These are phyloP conservation scores for Perca fluviatilis DNA, from an alignment of 2,113 vertebrate species.

Conservation along the genomic window DNA sequence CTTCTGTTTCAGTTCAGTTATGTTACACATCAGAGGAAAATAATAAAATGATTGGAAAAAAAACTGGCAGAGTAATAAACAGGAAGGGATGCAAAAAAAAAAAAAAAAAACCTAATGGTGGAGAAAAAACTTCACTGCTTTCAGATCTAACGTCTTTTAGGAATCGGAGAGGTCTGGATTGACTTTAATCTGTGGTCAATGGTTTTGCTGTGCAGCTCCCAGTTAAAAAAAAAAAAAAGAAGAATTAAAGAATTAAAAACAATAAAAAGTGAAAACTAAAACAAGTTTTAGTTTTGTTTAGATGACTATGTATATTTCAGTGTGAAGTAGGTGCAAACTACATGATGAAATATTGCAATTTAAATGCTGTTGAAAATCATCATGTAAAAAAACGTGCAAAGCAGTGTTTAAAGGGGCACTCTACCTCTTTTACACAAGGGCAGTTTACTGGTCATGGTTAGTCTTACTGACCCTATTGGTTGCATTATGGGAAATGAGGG, in stretches of 20 bases:
- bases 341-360: background rate
- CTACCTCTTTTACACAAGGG: background rate
- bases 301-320: background rate
- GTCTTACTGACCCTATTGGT: background rate
- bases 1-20: constrained; percentile 34
- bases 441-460: background rate
- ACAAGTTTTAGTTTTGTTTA: too few species aligned
- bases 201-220: background rate
- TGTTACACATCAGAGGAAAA: constrained; percentile 25
- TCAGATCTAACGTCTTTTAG: background rate
- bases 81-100: background rate
- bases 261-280: background rate
- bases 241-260: background rate
- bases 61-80: constrained; percentile 16
- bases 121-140: background rate
- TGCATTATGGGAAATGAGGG: background rate
- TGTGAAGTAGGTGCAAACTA: background rate
- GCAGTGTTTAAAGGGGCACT: too few species aligned
- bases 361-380: background rate
- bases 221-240: background rate
- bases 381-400: background rate
- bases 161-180: background rate
- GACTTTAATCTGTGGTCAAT: background rate
- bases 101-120: background rate
- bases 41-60: constrained; percentile 22